Evolutionary conservation across 1,140 invertebrate genomes (phyloP).

Genomic region (Papilio xuthus): DNA sequence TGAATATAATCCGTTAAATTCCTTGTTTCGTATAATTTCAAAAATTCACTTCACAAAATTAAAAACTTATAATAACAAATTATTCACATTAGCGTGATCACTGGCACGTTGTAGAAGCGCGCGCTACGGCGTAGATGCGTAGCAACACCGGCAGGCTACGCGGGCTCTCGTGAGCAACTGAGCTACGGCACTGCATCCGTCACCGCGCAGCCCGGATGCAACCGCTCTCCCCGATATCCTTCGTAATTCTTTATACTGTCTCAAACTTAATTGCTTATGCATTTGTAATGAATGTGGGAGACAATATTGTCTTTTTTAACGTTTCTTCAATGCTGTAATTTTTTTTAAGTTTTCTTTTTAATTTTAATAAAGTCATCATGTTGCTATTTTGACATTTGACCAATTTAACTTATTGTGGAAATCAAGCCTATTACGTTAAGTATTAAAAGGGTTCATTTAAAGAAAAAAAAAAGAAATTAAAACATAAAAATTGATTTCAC

Average conservation of each 20-base stretch:
- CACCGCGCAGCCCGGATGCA: conserved; percentile 47
- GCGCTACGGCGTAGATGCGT: conserved; percentile 24
- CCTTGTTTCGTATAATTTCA: conserved; percentile 13
- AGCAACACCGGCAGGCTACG: conserved; percentile 34
- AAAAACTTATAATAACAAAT: background rate
- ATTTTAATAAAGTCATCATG: background rate
- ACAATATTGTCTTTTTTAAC: conserved; percentile 6
- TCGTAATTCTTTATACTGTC: conserved; percentile 44
- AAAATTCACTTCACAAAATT: conserved; percentile 31
- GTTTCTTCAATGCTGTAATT: background rate
- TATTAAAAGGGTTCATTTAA: background rate
- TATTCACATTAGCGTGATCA: conserved; percentile 1
- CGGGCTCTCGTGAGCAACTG: conserved; percentile 51
- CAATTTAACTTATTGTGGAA: background rate
- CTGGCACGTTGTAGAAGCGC: conserved; percentile 5
- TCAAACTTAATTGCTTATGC: conserved; percentile 50
- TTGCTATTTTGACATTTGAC: background rate
- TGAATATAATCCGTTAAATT: conserved; percentile 15
- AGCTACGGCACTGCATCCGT: conserved; percentile 45
- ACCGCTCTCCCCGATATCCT: conserved; percentile 36
- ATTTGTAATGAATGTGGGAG: conserved; percentile 43
- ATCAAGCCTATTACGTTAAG: no score
- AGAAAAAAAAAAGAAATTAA: no score
- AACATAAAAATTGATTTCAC: background rate
- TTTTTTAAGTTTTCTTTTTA: background rate